phyloP scores from a whole-genome alignment of 2,888 invertebrate genomes.

The Nebria brevicollis region DNA sequence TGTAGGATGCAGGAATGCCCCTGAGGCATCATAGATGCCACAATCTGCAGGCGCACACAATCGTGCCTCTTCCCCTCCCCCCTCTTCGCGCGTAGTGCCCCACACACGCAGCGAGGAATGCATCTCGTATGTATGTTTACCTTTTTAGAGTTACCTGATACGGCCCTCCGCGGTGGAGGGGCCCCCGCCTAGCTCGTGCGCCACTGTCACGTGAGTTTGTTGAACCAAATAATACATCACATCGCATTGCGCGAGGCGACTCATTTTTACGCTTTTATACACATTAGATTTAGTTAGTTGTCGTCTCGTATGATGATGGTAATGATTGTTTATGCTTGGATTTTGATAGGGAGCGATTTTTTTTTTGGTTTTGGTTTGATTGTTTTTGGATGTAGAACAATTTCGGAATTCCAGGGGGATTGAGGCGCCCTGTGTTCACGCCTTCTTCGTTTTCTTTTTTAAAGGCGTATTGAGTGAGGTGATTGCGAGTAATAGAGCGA shows the following conservation, averaged over 20 bases:
- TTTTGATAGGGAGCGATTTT: too few relatives aligned
- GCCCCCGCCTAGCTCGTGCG: slow-evolving; percentile 27
- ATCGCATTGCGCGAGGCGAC: neutral
- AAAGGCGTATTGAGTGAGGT: neutral
- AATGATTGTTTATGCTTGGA: too few relatives aligned
- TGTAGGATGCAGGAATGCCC: slow-evolving; percentile 32
- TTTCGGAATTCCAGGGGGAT: neutral
- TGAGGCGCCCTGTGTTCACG: slow-evolving; percentile 2
- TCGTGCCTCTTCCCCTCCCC: neutral
- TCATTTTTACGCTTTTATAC: too few relatives aligned
- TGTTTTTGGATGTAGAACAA: neutral
- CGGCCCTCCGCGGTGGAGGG: neutral
- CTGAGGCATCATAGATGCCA: slow-evolving; percentile 30
- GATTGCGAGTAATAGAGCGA: neutral
- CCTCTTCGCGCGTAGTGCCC: neutral
- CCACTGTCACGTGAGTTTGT: slow-evolving; percentile 36
- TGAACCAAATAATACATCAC: slow-evolving; percentile 39
- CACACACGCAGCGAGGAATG: slow-evolving; percentile 22
- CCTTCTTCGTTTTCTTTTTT: neutral
- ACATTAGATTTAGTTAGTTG: too few relatives aligned
- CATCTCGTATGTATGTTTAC: slow-evolving; percentile 31
- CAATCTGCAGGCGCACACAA: slow-evolving; percentile 38
- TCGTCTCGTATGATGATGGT: too few relatives aligned
- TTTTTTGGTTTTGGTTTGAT: too few relatives aligned
- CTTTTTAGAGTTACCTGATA: slow-evolving; percentile 8